These are phyloP conservation scores for Neodiprion pinetum DNA, from an alignment of 1,140 invertebrate genomes.

Conservation along the genomic window DNA sequence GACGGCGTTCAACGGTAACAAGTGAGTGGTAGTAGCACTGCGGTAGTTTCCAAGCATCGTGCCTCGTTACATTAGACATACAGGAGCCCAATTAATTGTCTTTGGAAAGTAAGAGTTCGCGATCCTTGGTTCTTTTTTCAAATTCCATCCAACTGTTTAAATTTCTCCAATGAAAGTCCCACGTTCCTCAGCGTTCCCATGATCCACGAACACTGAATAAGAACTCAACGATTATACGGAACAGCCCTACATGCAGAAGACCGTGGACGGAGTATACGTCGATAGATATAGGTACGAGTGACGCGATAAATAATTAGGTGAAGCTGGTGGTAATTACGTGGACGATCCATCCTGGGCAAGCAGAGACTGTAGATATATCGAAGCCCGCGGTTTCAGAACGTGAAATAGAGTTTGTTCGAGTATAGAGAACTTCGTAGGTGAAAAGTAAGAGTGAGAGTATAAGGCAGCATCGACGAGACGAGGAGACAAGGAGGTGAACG, in stretches of 20 bases:
- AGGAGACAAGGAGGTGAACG: neutral
- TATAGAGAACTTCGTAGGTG: neutral
- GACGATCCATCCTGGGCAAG: neutral
- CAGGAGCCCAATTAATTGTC: conserved; percentile 7
- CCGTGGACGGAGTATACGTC: neutral
- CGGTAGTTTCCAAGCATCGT: neutral
- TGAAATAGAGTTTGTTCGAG: neutral
- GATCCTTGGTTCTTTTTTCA: neutral
- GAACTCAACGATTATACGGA: no score
- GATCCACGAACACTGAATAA: no score
- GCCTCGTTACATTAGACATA: neutral
- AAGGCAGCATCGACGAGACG: neutral
- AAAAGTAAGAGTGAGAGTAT: conserved; percentile 5
- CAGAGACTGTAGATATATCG: neutral
- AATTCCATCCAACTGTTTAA: neutral
- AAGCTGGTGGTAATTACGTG: neutral
- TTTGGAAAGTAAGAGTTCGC: conserved; percentile 5
- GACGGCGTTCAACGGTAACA: neutral
- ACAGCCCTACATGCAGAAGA: no score
- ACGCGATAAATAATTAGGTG: neutral
- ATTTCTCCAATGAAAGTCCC: neutral
- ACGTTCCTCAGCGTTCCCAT: no score
- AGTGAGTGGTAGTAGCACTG: neutral
- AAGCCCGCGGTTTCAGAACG: neutral
- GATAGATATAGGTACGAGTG: neutral